Percentiles rank a stretch among this genome's conserved stretches.
Conservation (phyloP, 2,888 invertebrate genomes). For the Elgonia sp. region DNA sequence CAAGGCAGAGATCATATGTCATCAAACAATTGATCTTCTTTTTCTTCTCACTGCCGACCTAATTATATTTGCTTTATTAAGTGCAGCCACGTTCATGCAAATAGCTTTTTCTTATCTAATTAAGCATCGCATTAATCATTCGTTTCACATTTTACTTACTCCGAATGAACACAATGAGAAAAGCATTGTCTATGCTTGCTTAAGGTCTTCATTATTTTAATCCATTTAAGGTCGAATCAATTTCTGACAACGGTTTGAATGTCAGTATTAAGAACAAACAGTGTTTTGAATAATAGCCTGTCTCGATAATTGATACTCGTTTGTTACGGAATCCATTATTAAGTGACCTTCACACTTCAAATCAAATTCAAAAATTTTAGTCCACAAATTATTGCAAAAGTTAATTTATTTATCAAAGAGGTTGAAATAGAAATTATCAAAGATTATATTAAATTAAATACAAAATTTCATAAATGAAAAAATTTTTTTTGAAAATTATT, state of each 20-base stretch:
- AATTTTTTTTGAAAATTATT: no score
- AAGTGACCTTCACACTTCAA: neutral
- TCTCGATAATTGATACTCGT: slow-evolving; percentile 13
- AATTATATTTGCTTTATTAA: slow-evolving; percentile 86
- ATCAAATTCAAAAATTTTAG: neutral
- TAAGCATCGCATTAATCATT: slow-evolving; percentile 84
- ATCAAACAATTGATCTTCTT: slow-evolving; percentile 85
- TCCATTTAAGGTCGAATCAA: slow-evolving; percentile 55
- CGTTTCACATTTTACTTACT: slow-evolving; percentile 63
- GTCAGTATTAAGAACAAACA: slow-evolving; percentile 37
- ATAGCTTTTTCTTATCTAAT: slow-evolving; percentile 83
- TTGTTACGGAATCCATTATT: neutral
- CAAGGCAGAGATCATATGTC: slow-evolving; percentile 85
- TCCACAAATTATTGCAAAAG: no score
- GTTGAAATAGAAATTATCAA: no score
- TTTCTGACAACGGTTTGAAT: slow-evolving; percentile 43
- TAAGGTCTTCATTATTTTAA: slow-evolving; percentile 58
- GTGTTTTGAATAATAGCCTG: slow-evolving; percentile 6
- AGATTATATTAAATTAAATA: no score
- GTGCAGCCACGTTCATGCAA: slow-evolving; percentile 81
- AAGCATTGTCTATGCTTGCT: slow-evolving; percentile 62
- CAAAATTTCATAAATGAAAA: no score
- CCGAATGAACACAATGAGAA: slow-evolving; percentile 44
- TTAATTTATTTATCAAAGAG: no score
- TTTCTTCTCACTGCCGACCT: slow-evolving; percentile 80